Evolutionary conservation across 2,113 vertebrate genomes (phyloP).

Genomic region (Triplophysa siluroides): DNA sequence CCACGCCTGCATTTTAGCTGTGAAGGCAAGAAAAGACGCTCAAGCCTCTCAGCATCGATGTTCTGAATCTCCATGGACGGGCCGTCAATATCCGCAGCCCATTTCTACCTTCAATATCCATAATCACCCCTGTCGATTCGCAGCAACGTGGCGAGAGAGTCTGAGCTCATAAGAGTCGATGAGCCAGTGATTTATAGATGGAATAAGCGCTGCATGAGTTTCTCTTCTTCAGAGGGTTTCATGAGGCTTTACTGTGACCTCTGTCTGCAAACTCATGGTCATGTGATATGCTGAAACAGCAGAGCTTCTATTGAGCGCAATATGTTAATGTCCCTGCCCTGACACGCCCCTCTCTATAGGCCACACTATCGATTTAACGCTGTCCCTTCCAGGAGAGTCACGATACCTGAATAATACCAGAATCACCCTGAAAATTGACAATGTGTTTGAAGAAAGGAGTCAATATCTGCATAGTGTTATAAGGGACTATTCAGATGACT

Average conservation of each 20-base stretch:
- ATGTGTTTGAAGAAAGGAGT: no score
- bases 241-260: constrained; percentile 28
- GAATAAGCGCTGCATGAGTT: neutral
- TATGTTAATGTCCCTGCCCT: constrained; percentile 34
- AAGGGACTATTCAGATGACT: no score
- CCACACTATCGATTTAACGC: constrained; percentile 17
- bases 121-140: neutral
- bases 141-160: neutral
- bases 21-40: no score
- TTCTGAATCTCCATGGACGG: neutral
- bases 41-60: neutral
- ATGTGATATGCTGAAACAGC: constrained; percentile 45
- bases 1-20: neutral
- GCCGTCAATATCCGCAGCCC: neutral
- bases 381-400: neutral
- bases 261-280: neutral
- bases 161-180: constrained; percentile 19
- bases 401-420: no score
- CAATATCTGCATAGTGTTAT: no score
- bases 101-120: constrained; percentile 1
- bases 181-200: constrained; percentile 21
- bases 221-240: neutral
- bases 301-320: constrained; percentile 33
- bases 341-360: neutral
- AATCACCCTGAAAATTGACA: no score